These are phyloP conservation scores for Okamejei kenojei DNA, from an alignment of 2,797 vertebrate genomes.

Conservation along the genomic window DNA sequence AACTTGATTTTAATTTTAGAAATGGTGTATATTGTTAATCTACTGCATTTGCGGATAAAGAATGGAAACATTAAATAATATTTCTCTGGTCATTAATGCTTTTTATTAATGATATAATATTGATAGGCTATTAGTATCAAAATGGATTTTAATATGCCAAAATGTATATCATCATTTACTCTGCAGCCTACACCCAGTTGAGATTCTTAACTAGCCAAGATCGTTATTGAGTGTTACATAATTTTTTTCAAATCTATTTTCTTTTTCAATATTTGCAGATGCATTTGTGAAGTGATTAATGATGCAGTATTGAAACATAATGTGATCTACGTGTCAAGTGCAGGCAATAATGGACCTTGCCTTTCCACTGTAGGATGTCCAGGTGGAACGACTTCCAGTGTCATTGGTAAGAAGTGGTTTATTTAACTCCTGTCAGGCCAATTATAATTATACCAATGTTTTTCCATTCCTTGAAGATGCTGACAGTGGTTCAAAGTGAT, in stretches of 20 bases:
- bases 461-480: background rate
- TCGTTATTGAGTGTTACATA: background rate
- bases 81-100: background rate
- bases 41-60: background rate
- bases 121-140: background rate
- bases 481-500: background rate
- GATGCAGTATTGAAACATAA: slow-evolving; percentile 97
- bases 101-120: background rate
- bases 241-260: background rate
- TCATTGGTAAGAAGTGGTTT: slow-evolving; percentile 71
- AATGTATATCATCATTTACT: background rate
- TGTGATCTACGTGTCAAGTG: slow-evolving; percentile 91
- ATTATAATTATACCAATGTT: background rate
- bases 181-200: background rate
- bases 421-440: background rate
- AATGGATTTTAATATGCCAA: background rate
- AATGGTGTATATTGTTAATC: background rate
- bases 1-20: background rate
- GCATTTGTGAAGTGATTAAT: slow-evolving; percentile 93
- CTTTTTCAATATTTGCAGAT: slow-evolving; percentile 58
- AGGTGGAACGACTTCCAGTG: slow-evolving; percentile 88
- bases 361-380: slow-evolving; percentile 96
- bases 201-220: background rate
- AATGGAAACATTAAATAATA: background rate
- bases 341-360: slow-evolving; percentile 95